Conservation (phyloP, 2,113 vertebrate species). For the Pungitius pungitius region DNA sequence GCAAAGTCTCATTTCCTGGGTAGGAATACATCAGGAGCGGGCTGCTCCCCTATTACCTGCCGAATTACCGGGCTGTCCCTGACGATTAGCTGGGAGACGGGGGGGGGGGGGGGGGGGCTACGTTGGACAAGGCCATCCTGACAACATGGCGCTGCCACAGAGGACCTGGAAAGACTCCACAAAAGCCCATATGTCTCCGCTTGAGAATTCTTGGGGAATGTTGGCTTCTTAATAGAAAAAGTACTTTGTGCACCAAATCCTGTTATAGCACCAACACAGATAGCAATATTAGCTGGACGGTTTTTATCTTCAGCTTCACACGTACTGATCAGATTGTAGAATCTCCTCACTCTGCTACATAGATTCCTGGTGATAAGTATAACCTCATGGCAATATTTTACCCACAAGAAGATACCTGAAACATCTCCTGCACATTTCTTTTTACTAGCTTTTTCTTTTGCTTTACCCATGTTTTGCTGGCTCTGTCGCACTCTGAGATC, state of each 20-base stretch:
- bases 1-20: conserved; percentile 69
- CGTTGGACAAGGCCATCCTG: conserved; percentile 33
- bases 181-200: background rate
- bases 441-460: no score
- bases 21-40: conserved; percentile 68
- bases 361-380: background rate
- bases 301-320: background rate
- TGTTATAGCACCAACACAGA: background rate
- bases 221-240: background rate
- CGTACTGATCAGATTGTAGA: background rate
- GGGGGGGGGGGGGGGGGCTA: conserved; percentile 39
- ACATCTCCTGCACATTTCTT: no score
- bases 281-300: background rate
- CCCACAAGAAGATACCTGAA: background rate
- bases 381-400: background rate
- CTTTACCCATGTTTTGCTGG: no score
- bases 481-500: no score
- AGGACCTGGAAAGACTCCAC: conserved; percentile 5
- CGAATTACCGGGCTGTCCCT: conserved; percentile 64
- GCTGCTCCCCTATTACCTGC: conserved; percentile 65
- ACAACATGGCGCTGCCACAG: conserved; percentile 35
- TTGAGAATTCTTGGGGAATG: background rate
- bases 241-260: background rate
- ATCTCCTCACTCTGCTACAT: background rate
- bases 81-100: conserved; percentile 57